Base-by-base conservation (phyloP, 2,888 invertebrate species). In the Acanthoscelides obtectus region DNA sequence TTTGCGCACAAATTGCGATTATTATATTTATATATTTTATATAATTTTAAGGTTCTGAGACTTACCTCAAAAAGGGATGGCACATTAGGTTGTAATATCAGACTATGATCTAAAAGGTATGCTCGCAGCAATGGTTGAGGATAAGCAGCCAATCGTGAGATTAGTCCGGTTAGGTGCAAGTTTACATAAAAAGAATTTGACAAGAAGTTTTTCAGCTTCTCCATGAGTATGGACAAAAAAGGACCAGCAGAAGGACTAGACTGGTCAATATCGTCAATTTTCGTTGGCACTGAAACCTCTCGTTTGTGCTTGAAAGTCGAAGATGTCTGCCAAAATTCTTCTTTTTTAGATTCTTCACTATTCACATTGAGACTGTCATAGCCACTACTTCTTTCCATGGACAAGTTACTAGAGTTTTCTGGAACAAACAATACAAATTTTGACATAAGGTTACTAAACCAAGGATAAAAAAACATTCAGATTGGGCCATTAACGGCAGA, bases 91-190 rank as follows among this genome's bases (percentile, higher is more conserved):
- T 96, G 96, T 81, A 96, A 90, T 77, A 94, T 92, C 79, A 92
- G 90, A 84, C 92, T 92, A 74, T 95, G 93, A 81, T 96, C 95
- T 75, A 99, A 88, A 67, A 99, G 88, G 83, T 97, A 91, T 2
- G 97, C 94, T 76, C 95, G 90, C 70, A 98, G 87, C 71, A 98
- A 86, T 5, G 97, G 96, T 78, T 97, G 93, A 0, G 98, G 96
- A 85, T 96, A 94, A 73, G 94, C 90, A 4, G 96, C 94, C 76
- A 99, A 88, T 77, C 94, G 91, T 45, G 95, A 92, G 68, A 99
- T 89, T 25, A 97, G 88, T 4, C 95, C 94, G 3, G 97, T 97
- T 75, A 98, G 88, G 79, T 95, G 92, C 74, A 97, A 89, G 87
- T 97, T 97, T 21, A 94, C 91, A 77, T 93, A 92, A 73, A 97